Evolutionary conservation across 2,113 vertebrate genomes (phyloP).

Genomic region (Hoplias malabaricus): DNA sequence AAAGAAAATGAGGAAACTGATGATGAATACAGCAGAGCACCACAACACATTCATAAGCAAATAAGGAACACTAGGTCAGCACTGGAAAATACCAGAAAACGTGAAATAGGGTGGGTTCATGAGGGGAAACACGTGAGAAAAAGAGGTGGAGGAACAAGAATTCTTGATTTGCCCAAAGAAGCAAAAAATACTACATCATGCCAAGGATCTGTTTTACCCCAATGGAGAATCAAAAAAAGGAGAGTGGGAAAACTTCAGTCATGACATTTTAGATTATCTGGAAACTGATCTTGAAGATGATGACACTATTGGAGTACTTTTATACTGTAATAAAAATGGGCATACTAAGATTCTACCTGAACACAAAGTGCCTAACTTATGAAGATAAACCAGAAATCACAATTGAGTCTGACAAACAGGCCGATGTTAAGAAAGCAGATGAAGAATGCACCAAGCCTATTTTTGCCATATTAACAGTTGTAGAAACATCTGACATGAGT

Average conservation of each 20-base stretch:
- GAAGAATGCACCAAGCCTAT: not conserved
- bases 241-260: slow-evolving; percentile 19
- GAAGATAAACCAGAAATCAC: not conserved
- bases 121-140: slow-evolving; percentile 24
- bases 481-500: not conserved
- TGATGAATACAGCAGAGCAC: not conserved
- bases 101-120: slow-evolving; percentile 20
- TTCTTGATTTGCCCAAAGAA: slow-evolving; percentile 43
- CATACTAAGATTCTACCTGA: slow-evolving; percentile 28
- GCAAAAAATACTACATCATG: slow-evolving; percentile 25
- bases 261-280: slow-evolving; percentile 45
- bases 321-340: slow-evolving; percentile 30
- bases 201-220: slow-evolving; percentile 42
- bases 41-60: not conserved
- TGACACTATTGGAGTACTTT: slow-evolving; percentile 13
- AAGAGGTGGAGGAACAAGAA: slow-evolving; percentile 33
- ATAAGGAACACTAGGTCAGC: not conserved
- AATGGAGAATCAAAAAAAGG: slow-evolving; percentile 17
- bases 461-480: not conserved
- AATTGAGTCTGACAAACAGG: not conserved
- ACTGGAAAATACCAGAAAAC: not conserved
- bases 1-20: not conserved
- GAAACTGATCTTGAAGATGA: slow-evolving; percentile 30
- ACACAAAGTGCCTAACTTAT: slow-evolving; percentile 1
- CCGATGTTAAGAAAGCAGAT: not conserved